Base-by-base conservation (phyloP, 2,113 vertebrate species). In the Syngnathus floridae region DNA sequence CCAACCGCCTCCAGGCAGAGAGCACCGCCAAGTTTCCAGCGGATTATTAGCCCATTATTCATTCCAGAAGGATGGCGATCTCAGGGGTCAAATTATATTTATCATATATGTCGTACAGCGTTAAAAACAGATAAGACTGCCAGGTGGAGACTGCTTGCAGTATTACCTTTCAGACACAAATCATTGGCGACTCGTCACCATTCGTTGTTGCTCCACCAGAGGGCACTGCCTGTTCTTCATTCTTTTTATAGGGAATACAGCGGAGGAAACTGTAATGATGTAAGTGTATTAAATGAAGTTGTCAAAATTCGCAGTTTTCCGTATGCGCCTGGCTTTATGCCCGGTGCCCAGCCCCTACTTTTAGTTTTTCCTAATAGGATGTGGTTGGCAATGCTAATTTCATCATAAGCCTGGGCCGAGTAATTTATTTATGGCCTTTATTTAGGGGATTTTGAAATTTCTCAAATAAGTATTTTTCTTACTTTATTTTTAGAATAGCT, bases 21-120 rank as follows among this genome's bases (percentile, higher is more conserved):
- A 70, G 61, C 64, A 40, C 43, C 19, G 36, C 40, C 22, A 70
- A 74, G 36, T 81, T 75, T 64, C 51, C 60, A 59, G 22, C 64
- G 36, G 14, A 2, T 67, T 57, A 10, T 45, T 12, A 36, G 8
- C 57, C 17, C 19, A 5, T 59, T 59, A 38, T 2, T 19, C 58
- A 12, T 60, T 22, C 7, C 46, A 48, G 8, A 19, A 19, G 6
- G 17, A n/a, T 1, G 17, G 17, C 46, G 19, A 48, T 2, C 17
- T 48, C 19, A 48, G 46, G 46, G 7, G 1, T 8, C 46, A n/a
- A 48, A 48, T 8, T 7, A 48, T n/a, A 48, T 48, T 16, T 46
- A 14, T 1, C 16, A 7, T 6, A 19, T 48, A n/a, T 7, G 7
- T 6, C 8, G 19, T 6, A 48, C 7, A 45, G 43, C 16, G 5